These are phyloP conservation scores for Tarsius wallacei DNA, from an alignment of 2,797 vertebrate species.

Conservation along the genomic window DNA sequence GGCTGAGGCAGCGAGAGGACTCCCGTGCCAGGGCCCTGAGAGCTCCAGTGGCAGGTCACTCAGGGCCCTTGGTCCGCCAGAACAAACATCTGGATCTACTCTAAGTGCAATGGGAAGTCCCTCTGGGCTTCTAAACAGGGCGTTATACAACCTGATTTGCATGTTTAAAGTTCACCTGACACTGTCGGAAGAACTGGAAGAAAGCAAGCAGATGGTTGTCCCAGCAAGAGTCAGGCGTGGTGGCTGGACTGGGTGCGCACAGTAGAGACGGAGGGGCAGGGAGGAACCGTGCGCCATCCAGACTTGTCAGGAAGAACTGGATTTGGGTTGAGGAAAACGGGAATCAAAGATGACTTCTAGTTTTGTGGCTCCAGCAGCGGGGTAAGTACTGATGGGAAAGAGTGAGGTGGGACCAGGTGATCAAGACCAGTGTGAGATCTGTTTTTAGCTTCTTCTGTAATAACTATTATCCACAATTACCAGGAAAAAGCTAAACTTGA, in stretches of 20 bases:
- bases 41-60: too few relatives aligned
- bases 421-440: neutral
- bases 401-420: neutral
- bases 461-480: neutral
- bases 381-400: neutral
- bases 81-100: neutral
- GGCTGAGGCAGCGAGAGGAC: neutral
- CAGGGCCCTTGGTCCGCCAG: neutral
- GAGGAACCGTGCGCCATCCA: neutral
- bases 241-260: neutral
- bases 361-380: neutral
- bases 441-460: neutral
- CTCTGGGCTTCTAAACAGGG: neutral
- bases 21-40: neutral
- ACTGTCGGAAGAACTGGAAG: neutral
- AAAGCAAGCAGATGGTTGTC: neutral
- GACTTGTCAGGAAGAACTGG: neutral
- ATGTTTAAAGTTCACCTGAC: neutral
- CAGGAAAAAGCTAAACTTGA: conserved; percentile 1
- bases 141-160: neutral
- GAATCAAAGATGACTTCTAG: neutral
- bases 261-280: neutral
- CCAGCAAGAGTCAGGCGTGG: neutral
- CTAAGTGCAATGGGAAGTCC: neutral
- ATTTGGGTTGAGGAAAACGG: neutral